Base-by-base conservation (phyloP, 2,797 vertebrate genomes). In the Manis pentadactyla region DNA sequence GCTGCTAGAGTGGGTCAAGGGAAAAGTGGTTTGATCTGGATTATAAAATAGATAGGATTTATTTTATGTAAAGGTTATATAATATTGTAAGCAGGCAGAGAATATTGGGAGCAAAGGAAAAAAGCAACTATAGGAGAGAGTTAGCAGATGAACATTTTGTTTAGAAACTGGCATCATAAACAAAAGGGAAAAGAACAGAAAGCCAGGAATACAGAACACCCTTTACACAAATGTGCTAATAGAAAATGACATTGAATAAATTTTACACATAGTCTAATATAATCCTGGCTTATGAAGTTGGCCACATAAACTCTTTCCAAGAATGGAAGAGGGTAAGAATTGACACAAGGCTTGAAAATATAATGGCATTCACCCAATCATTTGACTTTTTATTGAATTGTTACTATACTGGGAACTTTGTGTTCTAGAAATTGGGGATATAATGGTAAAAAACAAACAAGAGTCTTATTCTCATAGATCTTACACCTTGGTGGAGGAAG, bases 401-500 rank as follows among this genome's bases (percentile, higher is more conserved):
- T 71, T 69, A 59, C 15, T 49, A 37, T 53, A 75, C 14, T 9
- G 93, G 34, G 19, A 71, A 61, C 4, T 95, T 12, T 71, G 75
- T 71, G 17, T 85, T 95, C 55, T 73, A 64, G 69, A 93, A 90
- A 64, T 31, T 91, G 51, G n/a, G 29, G 4, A 34, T 78, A 73
- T 75, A 87, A 78, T 49, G 31, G 91, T 51, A 71, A 81, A 85
- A 37, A 25, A 74, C 19, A 87, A 66, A 87, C 4, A 78, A 27
- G 4, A 94, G 59, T 87, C 12, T 77, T 85, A 87, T 55, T 90
- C 12, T 93, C 23, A 64, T 23, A 25, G 39, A 42, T 94, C 17
- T 81, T 92, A 71, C 18, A 68, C 93, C 95, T 93, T 95, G 69
- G 73, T 69, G 74, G 25, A n/a, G 13, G 34, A 93, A 93, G 61